Percentiles rank a stretch among this genome's conserved stretches.
phyloP scores from a whole-genome alignment of 2,888 invertebrate genomes.

The Anoplius nigerrimus region DNA sequence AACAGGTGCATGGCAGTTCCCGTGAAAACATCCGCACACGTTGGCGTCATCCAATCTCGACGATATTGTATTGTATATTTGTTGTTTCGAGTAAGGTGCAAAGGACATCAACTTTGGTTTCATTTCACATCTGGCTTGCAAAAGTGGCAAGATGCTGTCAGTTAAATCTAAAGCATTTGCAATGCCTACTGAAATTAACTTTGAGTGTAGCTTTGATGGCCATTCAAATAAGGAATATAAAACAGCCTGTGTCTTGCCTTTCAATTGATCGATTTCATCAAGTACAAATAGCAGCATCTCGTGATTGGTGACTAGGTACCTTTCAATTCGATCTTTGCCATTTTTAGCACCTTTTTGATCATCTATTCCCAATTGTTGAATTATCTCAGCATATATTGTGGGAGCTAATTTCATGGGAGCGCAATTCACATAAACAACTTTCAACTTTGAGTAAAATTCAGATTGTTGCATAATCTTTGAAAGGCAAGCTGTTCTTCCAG shows the following conservation, averaged over 20 bases:
- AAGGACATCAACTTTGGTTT: slow-evolving; percentile 91
- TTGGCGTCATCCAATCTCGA: slow-evolving; percentile 84
- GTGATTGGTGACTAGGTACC: slow-evolving; percentile 79
- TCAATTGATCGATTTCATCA: slow-evolving; percentile 97
- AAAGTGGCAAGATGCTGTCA: slow-evolving; percentile 89
- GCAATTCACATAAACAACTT: slow-evolving; percentile 88
- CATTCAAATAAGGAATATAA: slow-evolving; percentile 96
- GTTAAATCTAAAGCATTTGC: slow-evolving; percentile 98
- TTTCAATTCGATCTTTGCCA: slow-evolving; percentile 81
- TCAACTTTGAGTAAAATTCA: slow-evolving; percentile 79
- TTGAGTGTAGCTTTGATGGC: slow-evolving; percentile 84
- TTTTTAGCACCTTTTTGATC: slow-evolving; percentile 81
- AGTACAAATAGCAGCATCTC: slow-evolving; percentile 89
- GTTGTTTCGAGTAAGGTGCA: slow-evolving; percentile 91
- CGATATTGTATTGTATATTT: slow-evolving; percentile 91
- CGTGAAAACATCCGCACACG: slow-evolving; percentile 84
- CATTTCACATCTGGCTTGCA: slow-evolving; percentile 86
- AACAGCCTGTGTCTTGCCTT: slow-evolving; percentile 88
- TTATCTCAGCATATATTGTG: slow-evolving; percentile 87
- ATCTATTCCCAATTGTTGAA: slow-evolving; percentile 81
- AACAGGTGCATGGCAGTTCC: slow-evolving; percentile 92
- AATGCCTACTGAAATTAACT: slow-evolving; percentile 90
- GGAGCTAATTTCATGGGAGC: slow-evolving; percentile 89
- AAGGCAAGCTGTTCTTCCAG: slow-evolving; percentile 95
- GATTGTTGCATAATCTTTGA: slow-evolving; percentile 83